phyloP scores from a whole-genome alignment of 2,113 vertebrate genomes.

The Penelope pileata region DNA sequence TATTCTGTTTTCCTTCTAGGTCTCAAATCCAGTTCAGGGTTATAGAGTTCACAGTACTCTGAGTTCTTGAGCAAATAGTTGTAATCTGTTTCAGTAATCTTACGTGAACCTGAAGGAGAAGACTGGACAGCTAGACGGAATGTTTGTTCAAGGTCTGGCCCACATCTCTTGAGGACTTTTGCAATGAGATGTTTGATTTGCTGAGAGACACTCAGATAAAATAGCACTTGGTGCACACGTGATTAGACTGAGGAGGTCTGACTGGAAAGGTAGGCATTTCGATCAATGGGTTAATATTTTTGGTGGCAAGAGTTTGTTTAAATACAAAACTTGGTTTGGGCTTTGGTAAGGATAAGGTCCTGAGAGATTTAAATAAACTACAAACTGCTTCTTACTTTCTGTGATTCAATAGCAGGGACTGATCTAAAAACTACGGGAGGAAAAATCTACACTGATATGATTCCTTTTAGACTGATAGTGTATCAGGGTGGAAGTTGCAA shows the following conservation, averaged over 20 bases:
- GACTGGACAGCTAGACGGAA: not conserved
- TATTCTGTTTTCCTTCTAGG: not conserved
- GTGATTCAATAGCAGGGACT: not conserved
- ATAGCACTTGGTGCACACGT: not conserved
- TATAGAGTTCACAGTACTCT: not conserved
- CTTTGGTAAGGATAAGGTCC: not conserved
- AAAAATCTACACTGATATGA: not conserved
- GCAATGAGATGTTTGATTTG: not conserved
- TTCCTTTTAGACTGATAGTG: not conserved
- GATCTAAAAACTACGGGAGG: not conserved
- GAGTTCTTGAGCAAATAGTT: not conserved
- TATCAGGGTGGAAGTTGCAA: not conserved
- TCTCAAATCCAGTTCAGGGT: not conserved
- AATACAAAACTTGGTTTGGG: constrained; percentile 13
- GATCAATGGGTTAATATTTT: constrained; percentile 4
- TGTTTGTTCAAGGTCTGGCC: not conserved
- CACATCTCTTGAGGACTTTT: not conserved
- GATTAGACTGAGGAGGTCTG: not conserved
- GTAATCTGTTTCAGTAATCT: not conserved
- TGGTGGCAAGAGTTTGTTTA: not conserved
- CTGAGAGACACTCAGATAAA: not conserved
- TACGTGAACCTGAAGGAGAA: not conserved
- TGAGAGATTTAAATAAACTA: not conserved
- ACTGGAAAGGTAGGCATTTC: not conserved
- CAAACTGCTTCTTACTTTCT: not conserved